Conservation (phyloP, 2,888 invertebrate genomes). For the Ormia ochracea region DNA sequence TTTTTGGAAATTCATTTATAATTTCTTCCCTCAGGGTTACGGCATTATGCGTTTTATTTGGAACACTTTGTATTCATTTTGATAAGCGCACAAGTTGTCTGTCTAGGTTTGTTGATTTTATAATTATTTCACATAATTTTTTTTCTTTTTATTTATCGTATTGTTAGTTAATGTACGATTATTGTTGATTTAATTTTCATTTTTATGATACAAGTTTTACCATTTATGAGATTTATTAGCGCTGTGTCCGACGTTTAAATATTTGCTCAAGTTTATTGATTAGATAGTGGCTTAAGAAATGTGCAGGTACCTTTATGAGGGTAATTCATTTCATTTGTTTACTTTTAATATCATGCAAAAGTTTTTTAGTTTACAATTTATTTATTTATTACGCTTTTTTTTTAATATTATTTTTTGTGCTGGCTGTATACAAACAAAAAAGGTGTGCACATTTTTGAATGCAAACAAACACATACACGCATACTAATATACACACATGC, state of each 20-base stretch:
- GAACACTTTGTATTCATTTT: too few species aligned
- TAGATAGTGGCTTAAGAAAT: background rate
- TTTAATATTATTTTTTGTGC: background rate
- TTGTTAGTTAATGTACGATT: too few species aligned
- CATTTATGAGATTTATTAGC: constrained; percentile 29
- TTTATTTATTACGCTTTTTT: background rate
- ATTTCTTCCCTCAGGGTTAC: too few species aligned
- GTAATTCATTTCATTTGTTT: too few species aligned
- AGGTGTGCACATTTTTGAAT: too few species aligned
- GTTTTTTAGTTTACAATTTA: too few species aligned
- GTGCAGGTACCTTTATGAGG: background rate
- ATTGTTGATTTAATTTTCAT: background rate
- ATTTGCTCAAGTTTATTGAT: constrained; percentile 1
- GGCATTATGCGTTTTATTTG: too few species aligned
- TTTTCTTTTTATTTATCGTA: background rate
- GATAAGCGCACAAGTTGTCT: too few species aligned
- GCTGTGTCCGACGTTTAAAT: background rate
- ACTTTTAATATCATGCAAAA: too few species aligned
- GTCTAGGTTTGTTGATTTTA: background rate
- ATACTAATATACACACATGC: too few species aligned
- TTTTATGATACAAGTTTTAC: background rate
- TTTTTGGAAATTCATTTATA: too few species aligned
- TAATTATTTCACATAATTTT: constrained; percentile 17
- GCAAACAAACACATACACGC: too few species aligned
- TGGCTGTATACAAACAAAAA: background rate